Evolutionary conservation across 2,888 invertebrate genomes (phyloP), one percentile per base, ranked within the genome.

Genomic region (Metopia argyrocephala): DNA sequence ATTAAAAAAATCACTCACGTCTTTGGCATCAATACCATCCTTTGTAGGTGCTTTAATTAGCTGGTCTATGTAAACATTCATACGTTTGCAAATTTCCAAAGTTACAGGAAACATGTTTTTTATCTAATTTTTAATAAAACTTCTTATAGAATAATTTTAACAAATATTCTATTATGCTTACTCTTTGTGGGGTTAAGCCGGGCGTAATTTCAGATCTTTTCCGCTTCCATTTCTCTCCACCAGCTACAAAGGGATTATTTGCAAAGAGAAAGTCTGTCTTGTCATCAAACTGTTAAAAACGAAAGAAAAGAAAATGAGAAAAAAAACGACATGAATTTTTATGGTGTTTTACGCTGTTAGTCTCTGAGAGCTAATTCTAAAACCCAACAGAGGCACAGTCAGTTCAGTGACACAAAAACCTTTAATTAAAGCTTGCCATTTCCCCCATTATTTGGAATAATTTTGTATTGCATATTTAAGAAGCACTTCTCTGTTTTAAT

Each of bases 81-180:
- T 87, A 25, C 87, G 86, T 7, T 89, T 85, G 4, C 90, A 87
- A 7, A 92, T 91, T 3, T 89, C 87, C 38, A 88, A 84, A 3
- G 92, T 89, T 1, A 92, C 87, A 0, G 91, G 89, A 78, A 91
- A 92, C 85, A 92, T 90, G 3, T 90, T 87, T 82, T 91, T 92
- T 0, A 88, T 83, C 89, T 89, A 54, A 6, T 78, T 18, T 59
- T 21, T 12, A 56, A 52, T 25, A 15, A 50, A 9, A 38, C 1
- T 6, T 21, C 5, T 38, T 2, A 65, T 25, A 23, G 12, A 1
- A 9, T 46, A 0, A 23, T 7, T 15, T 20, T 9, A 50, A 28
- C n/a, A 31, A 3, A 28, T n/a, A 38, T 12, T 3, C 4, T 12
- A 4, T 9, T 12, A 50, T 56, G 78, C 82, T 75, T 87, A 92